Conservation (phyloP, 2,888 invertebrate genomes). For the Dioctria linearis region DNA sequence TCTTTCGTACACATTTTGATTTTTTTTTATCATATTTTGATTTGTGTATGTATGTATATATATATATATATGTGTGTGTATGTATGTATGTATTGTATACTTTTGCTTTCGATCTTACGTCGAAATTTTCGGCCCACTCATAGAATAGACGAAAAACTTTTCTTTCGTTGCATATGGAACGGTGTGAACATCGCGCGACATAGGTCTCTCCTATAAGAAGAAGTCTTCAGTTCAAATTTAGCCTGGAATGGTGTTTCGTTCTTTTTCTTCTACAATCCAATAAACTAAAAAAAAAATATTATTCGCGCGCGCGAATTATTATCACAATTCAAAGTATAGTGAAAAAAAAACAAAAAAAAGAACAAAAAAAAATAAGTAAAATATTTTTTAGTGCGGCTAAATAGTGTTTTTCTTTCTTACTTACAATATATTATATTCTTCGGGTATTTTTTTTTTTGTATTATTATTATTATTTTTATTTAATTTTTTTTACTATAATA, state of each 20-base stretch:
- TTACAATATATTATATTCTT: too few relatives aligned
- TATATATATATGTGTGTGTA: too few relatives aligned
- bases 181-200: slow-evolving; percentile 39
- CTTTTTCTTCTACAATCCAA: not conserved
- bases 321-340: not conserved
- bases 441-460: not conserved
- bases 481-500: slow-evolving; percentile 10
- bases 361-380: too few relatives aligned
- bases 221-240: slow-evolving; percentile 35
- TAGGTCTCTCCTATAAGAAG: not conserved
- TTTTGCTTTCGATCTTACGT: slow-evolving; percentile 47
- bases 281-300: slow-evolving; percentile 6
- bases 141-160: slow-evolving; percentile 32
- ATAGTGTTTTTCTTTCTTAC: too few relatives aligned
- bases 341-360: too few relatives aligned
- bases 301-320: slow-evolving; percentile 29
- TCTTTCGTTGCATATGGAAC: slow-evolving; percentile 43
- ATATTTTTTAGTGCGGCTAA: too few relatives aligned
- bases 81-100: not conserved
- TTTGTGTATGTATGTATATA: too few relatives aligned
- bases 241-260: slow-evolving; percentile 27
- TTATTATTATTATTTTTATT: not conserved
- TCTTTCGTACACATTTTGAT: not conserved
- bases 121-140: slow-evolving; percentile 37
- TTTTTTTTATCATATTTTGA: slow-evolving; percentile 1